Conservation (phyloP, 1,140 invertebrate species). For the Drosophila suzukii region DNA sequence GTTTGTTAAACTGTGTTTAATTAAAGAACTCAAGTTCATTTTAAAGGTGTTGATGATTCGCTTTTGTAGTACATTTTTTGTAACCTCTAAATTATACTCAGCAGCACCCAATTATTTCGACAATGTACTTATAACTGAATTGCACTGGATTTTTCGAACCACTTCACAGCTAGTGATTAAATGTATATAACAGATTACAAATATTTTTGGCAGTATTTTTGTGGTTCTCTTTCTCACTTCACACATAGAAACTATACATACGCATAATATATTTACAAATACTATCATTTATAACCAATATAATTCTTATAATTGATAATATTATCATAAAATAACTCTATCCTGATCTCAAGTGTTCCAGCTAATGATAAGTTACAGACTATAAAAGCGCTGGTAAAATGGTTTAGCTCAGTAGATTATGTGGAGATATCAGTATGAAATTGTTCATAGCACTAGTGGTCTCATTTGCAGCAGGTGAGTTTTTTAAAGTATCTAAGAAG, state of each 20-base stretch:
- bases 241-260: too few species aligned
- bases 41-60: neutral
- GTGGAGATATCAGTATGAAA: constrained; percentile 24
- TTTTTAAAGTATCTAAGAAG: too few species aligned
- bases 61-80: neutral
- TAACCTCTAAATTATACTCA: neutral
- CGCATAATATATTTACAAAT: too few species aligned
- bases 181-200: neutral
- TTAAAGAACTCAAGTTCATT: too few species aligned
- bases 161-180: constrained; percentile 8
- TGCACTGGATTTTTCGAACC: constrained; percentile 20
- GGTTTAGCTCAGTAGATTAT: neutral
- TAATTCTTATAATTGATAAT: neutral
- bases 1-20: too few species aligned
- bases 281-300: constrained; percentile 3
- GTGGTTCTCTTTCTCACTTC: too few species aligned
- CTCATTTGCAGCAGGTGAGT: constrained; percentile 36
- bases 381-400: neutral
- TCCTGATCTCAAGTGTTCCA: neutral
- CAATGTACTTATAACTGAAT: constrained; percentile 20
- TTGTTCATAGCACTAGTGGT: constrained; percentile 12
- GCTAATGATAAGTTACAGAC: neutral
- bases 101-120: neutral
- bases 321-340: neutral
- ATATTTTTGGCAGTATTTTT: neutral